phyloP scores from a whole-genome alignment of 2,113 vertebrate species.

The Phoxinus phoxinus region DNA sequence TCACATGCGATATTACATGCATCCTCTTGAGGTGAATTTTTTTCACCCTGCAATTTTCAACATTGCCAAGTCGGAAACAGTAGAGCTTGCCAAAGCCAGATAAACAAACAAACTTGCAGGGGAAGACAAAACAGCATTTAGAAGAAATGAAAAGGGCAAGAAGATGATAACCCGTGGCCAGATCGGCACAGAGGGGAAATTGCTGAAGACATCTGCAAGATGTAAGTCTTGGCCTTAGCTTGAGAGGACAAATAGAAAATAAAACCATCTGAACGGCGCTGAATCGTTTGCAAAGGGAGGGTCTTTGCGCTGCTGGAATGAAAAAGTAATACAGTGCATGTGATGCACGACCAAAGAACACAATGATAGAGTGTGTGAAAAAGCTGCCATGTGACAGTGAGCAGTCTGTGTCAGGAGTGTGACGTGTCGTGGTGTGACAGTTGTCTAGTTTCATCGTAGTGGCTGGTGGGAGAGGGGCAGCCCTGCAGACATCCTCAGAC shows the following conservation, averaged over 20 bases:
- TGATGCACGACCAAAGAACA: not conserved
- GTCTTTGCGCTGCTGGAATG: conserved; percentile 13
- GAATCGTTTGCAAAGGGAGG: conserved; percentile 22
- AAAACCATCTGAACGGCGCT: not conserved
- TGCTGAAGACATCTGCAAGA: conserved; percentile 46
- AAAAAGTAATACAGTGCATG: not conserved
- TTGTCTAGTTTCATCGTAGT: conserved; percentile 54
- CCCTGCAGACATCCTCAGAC: conserved; percentile 64
- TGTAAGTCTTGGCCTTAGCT: conserved; percentile 29
- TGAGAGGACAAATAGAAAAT: conserved; percentile 27
- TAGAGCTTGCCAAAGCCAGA: not conserved
- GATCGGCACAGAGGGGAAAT: not conserved
- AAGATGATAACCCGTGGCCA: conserved; percentile 21
- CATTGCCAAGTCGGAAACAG: conserved; percentile 8
- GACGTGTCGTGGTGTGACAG: conserved; percentile 56
- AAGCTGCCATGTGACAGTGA: conserved; percentile 47
- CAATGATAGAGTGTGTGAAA: conserved; percentile 25
- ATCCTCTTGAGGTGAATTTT: conserved; percentile 39
- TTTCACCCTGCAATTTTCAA: conserved; percentile 5
- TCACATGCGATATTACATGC: conserved; percentile 36
- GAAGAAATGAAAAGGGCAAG: conserved; percentile 23
- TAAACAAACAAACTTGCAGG: conserved; percentile 17
- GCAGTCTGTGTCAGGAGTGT: conserved; percentile 46
- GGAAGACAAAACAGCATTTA: conserved; percentile 44
- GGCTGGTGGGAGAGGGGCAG: conserved; percentile 40